Conservation (phyloP, 2,113 vertebrate genomes). For the Daubentonia madagascariensis region DNA sequence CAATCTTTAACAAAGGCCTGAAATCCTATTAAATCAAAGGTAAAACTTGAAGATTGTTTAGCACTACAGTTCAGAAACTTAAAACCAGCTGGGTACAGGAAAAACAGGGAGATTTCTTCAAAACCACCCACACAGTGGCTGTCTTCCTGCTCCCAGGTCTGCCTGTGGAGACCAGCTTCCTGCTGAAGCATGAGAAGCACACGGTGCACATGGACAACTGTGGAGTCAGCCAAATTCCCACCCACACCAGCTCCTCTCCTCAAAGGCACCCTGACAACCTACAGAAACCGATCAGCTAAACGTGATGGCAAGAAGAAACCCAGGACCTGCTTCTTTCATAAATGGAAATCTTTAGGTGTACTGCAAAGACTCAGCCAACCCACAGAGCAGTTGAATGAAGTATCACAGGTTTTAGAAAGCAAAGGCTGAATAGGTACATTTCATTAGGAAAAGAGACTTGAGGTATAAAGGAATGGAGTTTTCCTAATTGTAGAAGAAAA, state of each 20-base stretch:
- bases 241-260: constrained; percentile 45
- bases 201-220: background rate
- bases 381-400: background rate
- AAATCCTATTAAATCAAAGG: background rate
- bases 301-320: background rate
- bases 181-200: background rate
- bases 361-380: background rate
- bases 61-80: background rate
- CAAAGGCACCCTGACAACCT: background rate
- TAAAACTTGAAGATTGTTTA: background rate
- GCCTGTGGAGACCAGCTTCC: constrained; percentile 21
- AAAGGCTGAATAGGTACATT: background rate
- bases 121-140: constrained; percentile 48
- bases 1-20: background rate
- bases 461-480: background rate
- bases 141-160: constrained; percentile 17
- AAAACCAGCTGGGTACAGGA: constrained; percentile 10
- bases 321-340: background rate
- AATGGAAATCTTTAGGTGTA: background rate
- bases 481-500: background rate
- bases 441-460: background rate
- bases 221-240: constrained; percentile 43
- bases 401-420: background rate
- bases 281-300: background rate
- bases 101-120: constrained; percentile 45